Conservation (phyloP, 2,888 invertebrate species). For the Microctonus hyperodae region DNA sequence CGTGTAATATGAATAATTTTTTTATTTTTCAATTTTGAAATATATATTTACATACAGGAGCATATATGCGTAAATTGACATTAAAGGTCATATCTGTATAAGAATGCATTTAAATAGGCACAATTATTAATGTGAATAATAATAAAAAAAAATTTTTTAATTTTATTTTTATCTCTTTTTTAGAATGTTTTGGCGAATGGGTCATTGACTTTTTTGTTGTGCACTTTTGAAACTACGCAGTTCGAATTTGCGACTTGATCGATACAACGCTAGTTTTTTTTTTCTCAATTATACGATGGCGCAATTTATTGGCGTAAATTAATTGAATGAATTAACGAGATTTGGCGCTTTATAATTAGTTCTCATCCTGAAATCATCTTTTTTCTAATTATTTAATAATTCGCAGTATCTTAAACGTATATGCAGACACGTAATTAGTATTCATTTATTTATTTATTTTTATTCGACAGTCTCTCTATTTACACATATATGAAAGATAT, state of each 20-base stretch:
- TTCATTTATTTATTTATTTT: background rate
- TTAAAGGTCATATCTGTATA: slow-evolving; percentile 1
- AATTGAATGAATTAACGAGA: background rate
- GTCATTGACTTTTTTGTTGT: background rate
- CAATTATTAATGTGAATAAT: background rate
- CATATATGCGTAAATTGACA: background rate
- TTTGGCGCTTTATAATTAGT: background rate
- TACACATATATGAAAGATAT: background rate
- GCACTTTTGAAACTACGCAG: background rate
- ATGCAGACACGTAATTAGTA: too few species aligned
- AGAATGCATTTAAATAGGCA: background rate
- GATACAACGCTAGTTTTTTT: background rate
- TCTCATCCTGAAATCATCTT: background rate
- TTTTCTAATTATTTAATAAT: background rate
- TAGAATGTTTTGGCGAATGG: background rate
- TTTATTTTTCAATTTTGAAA: background rate
- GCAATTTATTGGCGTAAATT: background rate
- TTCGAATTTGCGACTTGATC: background rate
- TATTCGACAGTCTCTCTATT: background rate
- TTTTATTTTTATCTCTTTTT: background rate
- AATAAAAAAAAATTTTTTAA: background rate
- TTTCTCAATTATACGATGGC: background rate
- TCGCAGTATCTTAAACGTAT: background rate
- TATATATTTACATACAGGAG: background rate
- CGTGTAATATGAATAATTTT: background rate